phyloP scores from a whole-genome alignment of 2,888 invertebrate species.

The Andrena marginata region DNA sequence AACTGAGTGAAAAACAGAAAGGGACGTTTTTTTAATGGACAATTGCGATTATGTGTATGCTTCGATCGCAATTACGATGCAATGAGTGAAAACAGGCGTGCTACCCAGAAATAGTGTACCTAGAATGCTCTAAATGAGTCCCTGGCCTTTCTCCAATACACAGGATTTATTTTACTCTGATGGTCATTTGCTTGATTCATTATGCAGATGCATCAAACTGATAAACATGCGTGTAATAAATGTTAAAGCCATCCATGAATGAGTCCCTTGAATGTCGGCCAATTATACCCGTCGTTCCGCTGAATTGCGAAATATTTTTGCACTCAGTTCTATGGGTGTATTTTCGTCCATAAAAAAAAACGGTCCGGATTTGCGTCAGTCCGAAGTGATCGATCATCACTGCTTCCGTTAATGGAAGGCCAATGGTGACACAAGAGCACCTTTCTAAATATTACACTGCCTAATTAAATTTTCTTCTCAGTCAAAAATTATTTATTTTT shows the following conservation, averaged over 20 bases:
- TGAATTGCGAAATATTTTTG: constrained; percentile 14
- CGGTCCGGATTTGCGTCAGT: constrained; percentile 4
- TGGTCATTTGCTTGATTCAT: constrained; percentile 31
- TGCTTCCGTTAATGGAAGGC: neutral
- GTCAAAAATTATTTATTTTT: neutral
- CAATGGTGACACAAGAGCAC: neutral
- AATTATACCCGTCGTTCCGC: constrained; percentile 11
- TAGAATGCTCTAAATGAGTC: constrained; percentile 12
- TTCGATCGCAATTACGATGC: neutral
- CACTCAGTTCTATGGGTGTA: neutral
- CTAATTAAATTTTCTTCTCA: neutral
- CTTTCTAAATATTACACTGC: neutral
- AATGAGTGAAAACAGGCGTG: neutral
- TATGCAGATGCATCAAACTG: constrained; percentile 32
- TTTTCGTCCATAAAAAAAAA: neutral
- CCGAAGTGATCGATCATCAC: neutral
- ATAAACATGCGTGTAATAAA: constrained; percentile 31
- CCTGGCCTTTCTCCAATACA: constrained; percentile 38
- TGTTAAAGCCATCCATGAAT: constrained; percentile 17
- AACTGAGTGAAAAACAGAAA: neutral
- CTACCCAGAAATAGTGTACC: neutral
- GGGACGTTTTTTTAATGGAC: neutral
- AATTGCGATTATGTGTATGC: neutral
- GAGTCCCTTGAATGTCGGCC: constrained; percentile 32
- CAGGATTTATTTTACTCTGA: constrained; percentile 29